A percentile compares a stretch with the other conserved stretches of the same genome.
Conservation (phyloP, 2,797 vertebrate species). For the Thunnus albacares region DNA sequence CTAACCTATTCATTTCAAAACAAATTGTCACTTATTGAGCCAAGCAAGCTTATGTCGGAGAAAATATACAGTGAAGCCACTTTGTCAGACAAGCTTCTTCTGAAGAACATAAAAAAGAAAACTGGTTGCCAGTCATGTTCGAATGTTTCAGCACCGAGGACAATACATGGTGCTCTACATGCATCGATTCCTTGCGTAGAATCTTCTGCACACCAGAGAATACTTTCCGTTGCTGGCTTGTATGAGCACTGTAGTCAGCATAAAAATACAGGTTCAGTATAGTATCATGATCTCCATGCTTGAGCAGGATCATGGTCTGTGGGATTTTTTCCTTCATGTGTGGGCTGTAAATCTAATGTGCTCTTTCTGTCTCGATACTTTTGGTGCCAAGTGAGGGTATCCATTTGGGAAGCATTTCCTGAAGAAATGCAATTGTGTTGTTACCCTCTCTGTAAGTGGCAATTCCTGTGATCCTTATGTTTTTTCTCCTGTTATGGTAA, state of each 20-base stretch:
- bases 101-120: too few species aligned
- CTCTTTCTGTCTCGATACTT: neutral
- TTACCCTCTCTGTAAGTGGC: neutral
- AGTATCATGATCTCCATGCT: neutral
- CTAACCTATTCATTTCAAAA: too few species aligned
- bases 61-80: too few species aligned
- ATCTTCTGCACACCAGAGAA: neutral
- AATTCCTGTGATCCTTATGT: neutral
- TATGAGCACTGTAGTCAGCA: too few species aligned
- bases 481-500: too few species aligned
- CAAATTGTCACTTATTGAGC: too few species aligned
- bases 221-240: neutral
- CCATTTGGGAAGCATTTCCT: constrained; percentile 2
- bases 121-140: too few species aligned
- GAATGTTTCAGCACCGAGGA: too few species aligned
- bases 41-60: too few species aligned
- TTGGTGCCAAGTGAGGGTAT: neutral
- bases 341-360: neutral
- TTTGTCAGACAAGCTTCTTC: too few species aligned
- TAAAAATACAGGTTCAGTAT: too few species aligned
- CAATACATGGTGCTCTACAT: too few species aligned
- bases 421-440: neutral
- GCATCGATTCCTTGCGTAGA: neutral
- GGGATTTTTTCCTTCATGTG: neutral
- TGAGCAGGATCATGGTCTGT: neutral